Evolutionary conservation across 2,113 vertebrate species (phyloP).

Genomic region (Barbus barbus): DNA sequence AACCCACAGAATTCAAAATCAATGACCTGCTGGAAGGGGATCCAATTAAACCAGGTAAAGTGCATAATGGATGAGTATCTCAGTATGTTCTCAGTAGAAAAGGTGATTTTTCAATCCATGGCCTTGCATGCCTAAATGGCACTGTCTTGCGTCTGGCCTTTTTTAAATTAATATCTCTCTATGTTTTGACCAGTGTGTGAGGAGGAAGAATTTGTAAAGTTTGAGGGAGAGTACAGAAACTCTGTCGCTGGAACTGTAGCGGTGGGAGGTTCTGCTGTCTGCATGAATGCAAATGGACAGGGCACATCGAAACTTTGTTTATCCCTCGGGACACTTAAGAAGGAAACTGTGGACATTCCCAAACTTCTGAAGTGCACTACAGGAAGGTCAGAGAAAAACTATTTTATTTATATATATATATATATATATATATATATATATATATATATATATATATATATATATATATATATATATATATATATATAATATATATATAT

Average conservation of each 20-base stretch:
- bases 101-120: too few relatives aligned
- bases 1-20: slow-evolving; percentile 81
- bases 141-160: neutral
- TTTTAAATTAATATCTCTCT: neutral
- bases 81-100: too few relatives aligned
- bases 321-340: slow-evolving; percentile 83
- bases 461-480: too few relatives aligned
- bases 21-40: slow-evolving; percentile 80
- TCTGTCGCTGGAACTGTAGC: slow-evolving; percentile 67
- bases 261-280: slow-evolving; percentile 62
- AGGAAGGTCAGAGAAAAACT: slow-evolving; percentile 81
- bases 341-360: slow-evolving; percentile 83
- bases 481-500: too few relatives aligned
- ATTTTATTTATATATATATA: too few relatives aligned
- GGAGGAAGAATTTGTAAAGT: slow-evolving; percentile 83
- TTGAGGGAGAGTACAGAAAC: slow-evolving; percentile 75
- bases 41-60: slow-evolving; percentile 44
- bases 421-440: too few relatives aligned
- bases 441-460: too few relatives aligned
- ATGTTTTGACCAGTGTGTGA: slow-evolving; percentile 74
- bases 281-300: slow-evolving; percentile 67
- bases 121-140: too few relatives aligned
- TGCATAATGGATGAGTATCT: neutral
- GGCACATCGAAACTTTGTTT: slow-evolving; percentile 76
- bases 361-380: slow-evolving; percentile 78